Percentiles rank a stretch among this genome's conserved stretches.
phyloP scores from a whole-genome alignment of 2,113 vertebrate genomes.

The Lycaon pictus region DNA sequence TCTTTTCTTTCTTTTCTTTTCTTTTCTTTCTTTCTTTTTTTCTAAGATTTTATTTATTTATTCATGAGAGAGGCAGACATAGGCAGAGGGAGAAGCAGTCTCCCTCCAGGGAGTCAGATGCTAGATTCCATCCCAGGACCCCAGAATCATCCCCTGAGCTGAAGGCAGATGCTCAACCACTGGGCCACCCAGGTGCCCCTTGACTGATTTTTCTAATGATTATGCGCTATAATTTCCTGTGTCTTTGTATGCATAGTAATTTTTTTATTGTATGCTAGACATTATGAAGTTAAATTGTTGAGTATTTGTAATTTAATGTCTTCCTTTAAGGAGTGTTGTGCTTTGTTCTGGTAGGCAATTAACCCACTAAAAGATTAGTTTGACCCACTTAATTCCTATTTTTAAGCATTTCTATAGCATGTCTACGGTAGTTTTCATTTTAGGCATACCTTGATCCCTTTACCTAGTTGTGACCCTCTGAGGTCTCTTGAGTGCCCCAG shows the following conservation, averaged over 20 bases:
- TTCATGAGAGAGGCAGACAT: no score
- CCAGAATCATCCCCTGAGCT: no score
- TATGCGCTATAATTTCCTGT: not conserved
- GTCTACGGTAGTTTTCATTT: not conserved
- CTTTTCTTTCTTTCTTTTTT: no score
- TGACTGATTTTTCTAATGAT: not conserved
- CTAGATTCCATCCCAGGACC: no score
- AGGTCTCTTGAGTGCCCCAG: not conserved
- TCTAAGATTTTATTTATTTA: no score
- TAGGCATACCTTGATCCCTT: not conserved
- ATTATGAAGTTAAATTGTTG: not conserved
- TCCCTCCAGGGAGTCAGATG: no score
- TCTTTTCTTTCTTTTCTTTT: no score
- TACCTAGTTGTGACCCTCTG: not conserved
- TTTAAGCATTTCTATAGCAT: not conserved
- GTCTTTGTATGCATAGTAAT: not conserved
- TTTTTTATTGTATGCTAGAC: not conserved
- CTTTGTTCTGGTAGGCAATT: not conserved
- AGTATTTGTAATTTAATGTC: not conserved
- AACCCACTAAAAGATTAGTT: not conserved
- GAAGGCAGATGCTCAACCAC: no score
- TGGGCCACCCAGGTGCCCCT: no score
- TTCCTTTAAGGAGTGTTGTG: not conserved
- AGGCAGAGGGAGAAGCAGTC: no score
- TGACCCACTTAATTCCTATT: not conserved